Conservation (phyloP, 2,797 vertebrate species). For the Peromyscus nudipes region DNA sequence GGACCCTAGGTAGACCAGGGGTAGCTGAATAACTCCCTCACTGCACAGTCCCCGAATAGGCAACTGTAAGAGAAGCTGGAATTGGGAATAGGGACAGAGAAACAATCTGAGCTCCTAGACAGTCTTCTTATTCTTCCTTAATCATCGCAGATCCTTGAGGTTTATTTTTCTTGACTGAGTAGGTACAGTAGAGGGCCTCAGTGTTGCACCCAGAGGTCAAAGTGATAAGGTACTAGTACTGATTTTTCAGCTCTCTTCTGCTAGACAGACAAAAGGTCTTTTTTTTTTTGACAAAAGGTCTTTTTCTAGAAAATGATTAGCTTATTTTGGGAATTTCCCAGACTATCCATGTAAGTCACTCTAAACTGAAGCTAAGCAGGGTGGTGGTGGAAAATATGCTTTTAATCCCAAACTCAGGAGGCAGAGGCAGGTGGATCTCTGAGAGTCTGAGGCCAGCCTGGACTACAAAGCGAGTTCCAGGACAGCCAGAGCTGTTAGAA, state of each 20-base stretch:
- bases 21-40: neutral
- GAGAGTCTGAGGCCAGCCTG: neutral
- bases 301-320: constrained; percentile 4
- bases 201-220: neutral
- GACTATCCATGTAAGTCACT: neutral
- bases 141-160: neutral
- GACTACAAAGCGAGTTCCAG: neutral
- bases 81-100: neutral
- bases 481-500: neutral
- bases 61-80: neutral
- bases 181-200: neutral
- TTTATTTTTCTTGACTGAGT: neutral
- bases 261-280: neutral
- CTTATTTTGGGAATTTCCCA: neutral
- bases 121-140: neutral
- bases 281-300: neutral
- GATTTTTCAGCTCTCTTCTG: neutral
- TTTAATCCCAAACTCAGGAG: neutral
- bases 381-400: neutral
- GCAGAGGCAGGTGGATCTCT: neutral
- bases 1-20: neutral
- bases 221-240: neutral
- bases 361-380: neutral
- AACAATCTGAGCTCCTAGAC: neutral
- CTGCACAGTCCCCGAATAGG: neutral